Conservation (phyloP, 2,888 invertebrate species). For the Amblyjoppa proteus region DNA sequence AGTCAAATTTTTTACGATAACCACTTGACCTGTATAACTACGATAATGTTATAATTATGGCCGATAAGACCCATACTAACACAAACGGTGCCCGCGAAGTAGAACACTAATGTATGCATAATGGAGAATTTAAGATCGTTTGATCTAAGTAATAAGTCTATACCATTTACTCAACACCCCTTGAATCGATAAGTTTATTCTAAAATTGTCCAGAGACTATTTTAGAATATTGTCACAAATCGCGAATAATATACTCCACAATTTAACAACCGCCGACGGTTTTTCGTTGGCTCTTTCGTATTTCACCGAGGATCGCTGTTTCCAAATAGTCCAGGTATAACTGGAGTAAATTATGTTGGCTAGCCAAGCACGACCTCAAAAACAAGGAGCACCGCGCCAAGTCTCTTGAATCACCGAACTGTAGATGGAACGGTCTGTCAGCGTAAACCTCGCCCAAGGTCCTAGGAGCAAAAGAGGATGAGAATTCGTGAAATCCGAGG, state of each 20-base stretch:
- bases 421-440: not conserved
- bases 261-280: not conserved
- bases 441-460: not conserved
- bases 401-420: not conserved
- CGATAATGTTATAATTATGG: not conserved
- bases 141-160: too few species aligned
- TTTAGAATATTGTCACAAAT: too few species aligned
- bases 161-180: too few species aligned
- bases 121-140: too few species aligned
- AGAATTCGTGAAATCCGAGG: not conserved
- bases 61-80: not conserved
- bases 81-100: not conserved
- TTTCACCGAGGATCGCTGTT: not conserved
- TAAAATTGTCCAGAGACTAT: too few species aligned
- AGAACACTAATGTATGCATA: not conserved
- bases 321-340: too few species aligned
- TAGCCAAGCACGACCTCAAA: not conserved
- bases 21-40: not conserved
- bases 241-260: too few species aligned
- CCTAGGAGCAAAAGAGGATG: not conserved
- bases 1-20: not conserved
- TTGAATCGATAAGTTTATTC: not conserved
- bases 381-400: not conserved
- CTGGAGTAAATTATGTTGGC: too few species aligned
- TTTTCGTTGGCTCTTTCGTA: not conserved